Percentiles rank a stretch among this genome's conserved stretches.
phyloP scores from a whole-genome alignment of 2,797 vertebrate species.

The Megalops cyprinoides region DNA sequence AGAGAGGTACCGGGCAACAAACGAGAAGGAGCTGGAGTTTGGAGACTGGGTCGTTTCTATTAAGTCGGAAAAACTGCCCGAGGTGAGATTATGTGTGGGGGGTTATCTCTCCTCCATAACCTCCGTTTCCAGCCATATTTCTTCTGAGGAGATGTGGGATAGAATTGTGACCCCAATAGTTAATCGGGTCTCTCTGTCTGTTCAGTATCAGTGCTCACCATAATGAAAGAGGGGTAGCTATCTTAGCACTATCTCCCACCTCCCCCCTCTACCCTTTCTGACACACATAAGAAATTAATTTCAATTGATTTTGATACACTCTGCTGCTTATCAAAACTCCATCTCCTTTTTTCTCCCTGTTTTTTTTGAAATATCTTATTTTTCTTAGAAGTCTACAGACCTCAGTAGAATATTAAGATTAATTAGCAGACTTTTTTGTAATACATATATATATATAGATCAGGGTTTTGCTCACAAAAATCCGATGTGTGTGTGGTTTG shows the following conservation, averaged over 20 bases:
- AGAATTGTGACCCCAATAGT: too few relatives aligned
- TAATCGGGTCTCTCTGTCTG: not conserved
- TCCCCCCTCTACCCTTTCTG: not conserved
- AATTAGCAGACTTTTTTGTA: slow-evolving; percentile 14
- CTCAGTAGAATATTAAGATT: slow-evolving; percentile 10
- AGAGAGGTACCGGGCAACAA: not conserved
- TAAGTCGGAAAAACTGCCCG: not conserved
- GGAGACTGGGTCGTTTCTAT: not conserved
- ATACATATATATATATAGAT: not conserved
- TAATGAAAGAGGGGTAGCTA: not conserved
- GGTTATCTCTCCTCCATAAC: not conserved
- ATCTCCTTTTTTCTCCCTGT: not conserved
- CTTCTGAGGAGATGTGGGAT: not conserved
- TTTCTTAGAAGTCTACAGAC: slow-evolving; percentile 36
- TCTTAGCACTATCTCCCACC: not conserved
- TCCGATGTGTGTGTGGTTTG: slow-evolving; percentile 16
- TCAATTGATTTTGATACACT: not conserved
- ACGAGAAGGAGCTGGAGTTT: not conserved
- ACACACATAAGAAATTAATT: not conserved
- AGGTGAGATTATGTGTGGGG: not conserved
- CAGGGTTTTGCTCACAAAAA: not conserved
- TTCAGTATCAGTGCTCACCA: not conserved
- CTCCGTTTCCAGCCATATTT: not conserved
- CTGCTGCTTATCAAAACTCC: not conserved
- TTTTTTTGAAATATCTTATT: not conserved